A percentile compares a stretch with the other conserved stretches of the same genome.
These are phyloP conservation scores for Chlamydotis undulata DNA, from an alignment of 2,113 vertebrate genomes.

Conservation along the genomic window DNA sequence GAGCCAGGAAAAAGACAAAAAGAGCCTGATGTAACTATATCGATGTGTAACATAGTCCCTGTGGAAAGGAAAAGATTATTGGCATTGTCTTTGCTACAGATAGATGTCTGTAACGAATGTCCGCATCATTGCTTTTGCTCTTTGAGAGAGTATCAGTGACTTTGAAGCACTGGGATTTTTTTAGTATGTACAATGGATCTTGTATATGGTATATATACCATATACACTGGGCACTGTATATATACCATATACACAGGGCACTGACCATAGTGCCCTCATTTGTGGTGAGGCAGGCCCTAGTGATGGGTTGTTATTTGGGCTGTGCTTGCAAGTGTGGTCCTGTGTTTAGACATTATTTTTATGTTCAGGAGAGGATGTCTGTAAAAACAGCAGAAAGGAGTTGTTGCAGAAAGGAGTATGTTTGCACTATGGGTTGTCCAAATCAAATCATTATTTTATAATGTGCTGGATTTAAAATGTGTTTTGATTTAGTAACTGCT, in stretches of 20 bases:
- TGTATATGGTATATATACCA: background rate
- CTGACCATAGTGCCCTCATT: background rate
- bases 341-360: background rate
- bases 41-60: background rate
- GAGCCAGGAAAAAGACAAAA: background rate
- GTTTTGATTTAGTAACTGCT: background rate
- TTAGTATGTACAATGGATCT: background rate
- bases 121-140: background rate
- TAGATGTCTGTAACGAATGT: background rate
- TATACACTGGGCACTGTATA: too few relatives aligned
- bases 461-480: background rate
- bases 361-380: background rate
- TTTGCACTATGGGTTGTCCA: background rate
- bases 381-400: background rate
- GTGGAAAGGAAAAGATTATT: background rate
- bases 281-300: background rate
- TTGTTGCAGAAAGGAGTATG: background rate
- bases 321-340: background rate
- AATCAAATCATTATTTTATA: background rate
- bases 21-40: background rate
- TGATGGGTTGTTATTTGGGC: background rate
- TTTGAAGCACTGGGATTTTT: background rate
- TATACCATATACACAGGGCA: too few relatives aligned
- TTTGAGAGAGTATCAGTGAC: background rate
- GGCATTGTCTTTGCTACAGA: background rate